phyloP scores from a whole-genome alignment of 2,888 invertebrate genomes.

The Napeogenes inachia region DNA sequence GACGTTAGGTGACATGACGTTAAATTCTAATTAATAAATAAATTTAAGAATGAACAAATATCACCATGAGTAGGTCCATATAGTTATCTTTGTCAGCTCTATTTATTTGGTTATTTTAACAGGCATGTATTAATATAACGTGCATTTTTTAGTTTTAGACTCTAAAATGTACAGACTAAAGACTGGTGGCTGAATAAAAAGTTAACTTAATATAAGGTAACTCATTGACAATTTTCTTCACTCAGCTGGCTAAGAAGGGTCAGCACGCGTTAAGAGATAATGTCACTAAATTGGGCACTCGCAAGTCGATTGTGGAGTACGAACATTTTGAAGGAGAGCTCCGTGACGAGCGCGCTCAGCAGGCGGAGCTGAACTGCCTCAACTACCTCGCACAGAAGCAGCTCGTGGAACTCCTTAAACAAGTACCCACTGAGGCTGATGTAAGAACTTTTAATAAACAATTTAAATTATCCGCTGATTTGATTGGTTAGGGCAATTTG shows the following conservation, averaged over 20 bases:
- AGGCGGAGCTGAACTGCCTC: conserved; percentile 70
- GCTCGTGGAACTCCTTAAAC: conserved; percentile 56
- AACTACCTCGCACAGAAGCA: conserved; percentile 68
- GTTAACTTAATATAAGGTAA: background rate
- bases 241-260: conserved; percentile 64
- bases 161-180: too few species aligned
- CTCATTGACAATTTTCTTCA: conserved; percentile 1
- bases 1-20: too few species aligned
- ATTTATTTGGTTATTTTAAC: too few species aligned
- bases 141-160: too few species aligned
- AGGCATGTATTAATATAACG: too few species aligned
- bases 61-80: too few species aligned
- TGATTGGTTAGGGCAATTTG: background rate
- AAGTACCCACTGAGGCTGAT: conserved; percentile 61
- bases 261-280: conserved; percentile 69
- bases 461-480: too few species aligned
- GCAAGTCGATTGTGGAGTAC: conserved; percentile 71
- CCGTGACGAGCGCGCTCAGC: conserved; percentile 71
- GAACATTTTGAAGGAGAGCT: conserved; percentile 72
- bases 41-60: too few species aligned
- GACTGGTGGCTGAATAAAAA: too few species aligned
- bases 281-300: conserved; percentile 69
- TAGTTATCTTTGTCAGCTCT: too few species aligned
- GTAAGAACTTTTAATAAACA: conserved; percentile 38
- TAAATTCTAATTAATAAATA: too few species aligned